Base-by-base conservation (phyloP, 2,113 vertebrate species). In the Ailurus styani region DNA sequence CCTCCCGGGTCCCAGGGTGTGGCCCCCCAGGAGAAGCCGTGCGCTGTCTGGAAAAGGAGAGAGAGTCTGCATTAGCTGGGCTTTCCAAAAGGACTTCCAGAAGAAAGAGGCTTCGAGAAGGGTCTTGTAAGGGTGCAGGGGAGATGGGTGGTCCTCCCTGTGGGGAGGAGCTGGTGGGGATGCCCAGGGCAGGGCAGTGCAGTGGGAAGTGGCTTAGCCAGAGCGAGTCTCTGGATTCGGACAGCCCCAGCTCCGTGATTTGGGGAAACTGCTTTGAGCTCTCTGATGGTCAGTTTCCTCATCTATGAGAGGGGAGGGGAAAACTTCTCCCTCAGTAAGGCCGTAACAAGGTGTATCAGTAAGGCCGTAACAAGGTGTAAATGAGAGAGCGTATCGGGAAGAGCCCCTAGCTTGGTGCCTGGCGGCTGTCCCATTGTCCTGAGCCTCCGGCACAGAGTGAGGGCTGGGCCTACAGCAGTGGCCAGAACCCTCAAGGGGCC, bases 131-230 rank as follows among this genome's bases (percentile, higher is more conserved):
- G 31, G 27, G 13, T 5, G 0, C n/a, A 11, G n/a, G 47, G 18
- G 13, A 84, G 11, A n/a, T 25, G 40, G 6, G 11, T 4, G 27
- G 31, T 37, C 11, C 34, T 70, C 55, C 14, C n/a, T 14, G 1
- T 8, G 34, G 55, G 52, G 57, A 62, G 70, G 66, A 34, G 27
- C 14, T 0, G 1, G 21, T 34, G 6, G 15, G 52, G 14, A 34
- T 1, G n/a, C 17, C 64, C 2, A 2, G 12, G 37, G 77, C 42
- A 2, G 40, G 10, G 37, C 5, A 0, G 73, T 2, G 34, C 4
- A 11, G 37, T 0, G 11, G 68, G 3, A 60, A 70, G 64, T 5
- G 25, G 37, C 34, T 29, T 9, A n/a, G 13, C 11, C 18, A 62
- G 77, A 54, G 31, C 8, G 0, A 3, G 17, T 6, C 45, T 89